A percentile compares a stretch with the other conserved stretches of the same genome.
phyloP scores from a whole-genome alignment of 2,113 vertebrate genomes.

The Callopanchax toddi region DNA sequence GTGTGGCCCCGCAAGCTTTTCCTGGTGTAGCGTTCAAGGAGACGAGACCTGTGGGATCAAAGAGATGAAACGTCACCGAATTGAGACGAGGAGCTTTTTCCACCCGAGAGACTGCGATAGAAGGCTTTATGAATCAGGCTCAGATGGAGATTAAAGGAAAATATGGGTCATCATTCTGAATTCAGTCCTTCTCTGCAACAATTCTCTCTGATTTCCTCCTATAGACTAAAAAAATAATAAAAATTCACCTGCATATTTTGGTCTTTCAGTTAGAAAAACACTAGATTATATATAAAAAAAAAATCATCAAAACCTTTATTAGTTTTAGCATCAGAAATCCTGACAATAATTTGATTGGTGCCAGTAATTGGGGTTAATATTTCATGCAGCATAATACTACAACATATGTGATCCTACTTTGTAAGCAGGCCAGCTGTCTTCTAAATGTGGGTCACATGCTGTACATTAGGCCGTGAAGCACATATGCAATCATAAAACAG shows the following conservation, averaged over 20 bases:
- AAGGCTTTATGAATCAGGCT: constrained; percentile 53
- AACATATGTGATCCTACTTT: constrained; percentile 60
- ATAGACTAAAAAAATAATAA: too few relatives aligned
- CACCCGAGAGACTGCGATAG: constrained; percentile 36
- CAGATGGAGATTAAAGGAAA: constrained; percentile 63
- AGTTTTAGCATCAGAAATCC: too few relatives aligned
- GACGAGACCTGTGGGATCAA: constrained; percentile 87
- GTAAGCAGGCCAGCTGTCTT: constrained; percentile 61
- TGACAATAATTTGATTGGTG: constrained; percentile 22
- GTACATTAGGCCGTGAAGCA: constrained; percentile 43
- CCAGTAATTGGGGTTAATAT: constrained; percentile 63
- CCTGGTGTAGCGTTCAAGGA: constrained; percentile 93
- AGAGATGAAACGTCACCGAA: constrained; percentile 46
- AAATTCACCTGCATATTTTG: too few relatives aligned
- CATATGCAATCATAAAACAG: constrained; percentile 38
- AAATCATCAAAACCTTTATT: too few relatives aligned
- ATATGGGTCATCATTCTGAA: constrained; percentile 43
- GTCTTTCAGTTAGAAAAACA: too few relatives aligned
- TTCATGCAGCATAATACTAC: constrained; percentile 26
- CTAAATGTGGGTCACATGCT: constrained; percentile 67
- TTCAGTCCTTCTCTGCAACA: neutral
- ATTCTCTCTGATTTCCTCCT: too few relatives aligned
- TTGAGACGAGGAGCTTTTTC: constrained; percentile 44
- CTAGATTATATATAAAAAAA: too few relatives aligned
- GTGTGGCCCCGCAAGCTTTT: constrained; percentile 89